Conservation (phyloP, 2,888 invertebrate species). For the Peribatodes rhomboidaria region DNA sequence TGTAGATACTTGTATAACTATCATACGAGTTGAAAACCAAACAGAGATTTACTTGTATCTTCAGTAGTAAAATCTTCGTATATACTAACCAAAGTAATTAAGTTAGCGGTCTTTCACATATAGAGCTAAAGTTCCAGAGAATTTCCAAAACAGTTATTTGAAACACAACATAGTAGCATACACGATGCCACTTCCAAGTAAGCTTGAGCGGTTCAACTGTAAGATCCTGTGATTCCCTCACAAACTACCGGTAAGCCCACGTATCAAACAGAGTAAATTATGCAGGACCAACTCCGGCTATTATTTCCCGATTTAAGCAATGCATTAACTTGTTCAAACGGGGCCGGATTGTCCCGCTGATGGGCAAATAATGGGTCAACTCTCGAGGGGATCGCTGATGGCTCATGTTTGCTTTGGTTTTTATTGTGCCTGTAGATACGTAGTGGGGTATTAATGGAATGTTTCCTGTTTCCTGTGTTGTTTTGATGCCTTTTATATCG, state of each 20-base stretch:
- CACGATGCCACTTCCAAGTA: neutral
- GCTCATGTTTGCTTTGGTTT: constrained; percentile 17
- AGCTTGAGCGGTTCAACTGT: neutral
- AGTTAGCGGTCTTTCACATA: no score
- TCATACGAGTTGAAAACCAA: no score
- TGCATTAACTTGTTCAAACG: constrained; percentile 37
- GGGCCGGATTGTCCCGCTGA: constrained; percentile 21
- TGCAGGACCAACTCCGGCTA: constrained; percentile 33
- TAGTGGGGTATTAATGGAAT: neutral
- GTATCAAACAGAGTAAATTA: constrained; percentile 34
- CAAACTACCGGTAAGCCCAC: constrained; percentile 7
- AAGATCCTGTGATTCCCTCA: neutral
- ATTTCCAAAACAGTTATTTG: no score
- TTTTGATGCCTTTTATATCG: neutral
- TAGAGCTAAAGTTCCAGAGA: no score
- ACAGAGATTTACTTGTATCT: no score
- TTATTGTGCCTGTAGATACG: constrained; percentile 1
- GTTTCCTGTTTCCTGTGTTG: neutral
- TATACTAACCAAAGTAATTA: no score
- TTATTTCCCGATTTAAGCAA: constrained; percentile 39
- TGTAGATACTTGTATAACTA: no score
- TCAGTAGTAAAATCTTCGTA: no score
- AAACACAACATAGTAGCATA: no score
- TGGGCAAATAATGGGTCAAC: constrained; percentile 24
- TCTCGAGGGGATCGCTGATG: constrained; percentile 4